These are phyloP conservation scores for Gerris lacustris DNA, from an alignment of 2,888 invertebrate species.

Conservation along the genomic window DNA sequence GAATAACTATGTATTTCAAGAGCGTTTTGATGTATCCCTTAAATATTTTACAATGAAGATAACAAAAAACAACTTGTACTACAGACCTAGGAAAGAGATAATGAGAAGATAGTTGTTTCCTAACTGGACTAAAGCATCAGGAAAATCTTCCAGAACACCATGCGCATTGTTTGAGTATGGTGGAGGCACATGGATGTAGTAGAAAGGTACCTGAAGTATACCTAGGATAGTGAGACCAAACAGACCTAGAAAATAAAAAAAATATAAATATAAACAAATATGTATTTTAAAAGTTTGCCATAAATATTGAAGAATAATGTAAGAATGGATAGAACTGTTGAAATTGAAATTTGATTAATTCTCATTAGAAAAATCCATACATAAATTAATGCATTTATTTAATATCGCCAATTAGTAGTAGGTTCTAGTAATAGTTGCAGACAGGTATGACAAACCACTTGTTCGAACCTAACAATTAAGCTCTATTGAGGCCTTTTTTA, in stretches of 20 bases:
- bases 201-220: slow-evolving; percentile 60
- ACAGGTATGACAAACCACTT: too few species aligned
- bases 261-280: slow-evolving; percentile 2
- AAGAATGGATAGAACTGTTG: too few species aligned
- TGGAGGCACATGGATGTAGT: slow-evolving; percentile 60
- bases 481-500: too few species aligned
- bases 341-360: too few species aligned
- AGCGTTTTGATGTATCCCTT: too few species aligned
- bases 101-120: slow-evolving; percentile 49
- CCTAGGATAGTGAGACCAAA: slow-evolving; percentile 56
- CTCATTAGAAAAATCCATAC: too few species aligned
- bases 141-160: slow-evolving; percentile 66
- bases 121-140: slow-evolving; percentile 76
- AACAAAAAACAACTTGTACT: background rate
- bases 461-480: too few species aligned
- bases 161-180: slow-evolving; percentile 66
- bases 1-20: too few species aligned
- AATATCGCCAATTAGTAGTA: too few species aligned
- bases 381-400: too few species aligned
- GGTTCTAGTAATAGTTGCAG: too few species aligned
- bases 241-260: slow-evolving; percentile 39
- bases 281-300: slow-evolving; percentile 9
- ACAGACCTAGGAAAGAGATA: slow-evolving; percentile 50
- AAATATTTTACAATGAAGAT: background rate
- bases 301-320: slow-evolving; percentile 6